Base-by-base conservation (phyloP, 1,140 invertebrate genomes). In the Littorina saxatilis region DNA sequence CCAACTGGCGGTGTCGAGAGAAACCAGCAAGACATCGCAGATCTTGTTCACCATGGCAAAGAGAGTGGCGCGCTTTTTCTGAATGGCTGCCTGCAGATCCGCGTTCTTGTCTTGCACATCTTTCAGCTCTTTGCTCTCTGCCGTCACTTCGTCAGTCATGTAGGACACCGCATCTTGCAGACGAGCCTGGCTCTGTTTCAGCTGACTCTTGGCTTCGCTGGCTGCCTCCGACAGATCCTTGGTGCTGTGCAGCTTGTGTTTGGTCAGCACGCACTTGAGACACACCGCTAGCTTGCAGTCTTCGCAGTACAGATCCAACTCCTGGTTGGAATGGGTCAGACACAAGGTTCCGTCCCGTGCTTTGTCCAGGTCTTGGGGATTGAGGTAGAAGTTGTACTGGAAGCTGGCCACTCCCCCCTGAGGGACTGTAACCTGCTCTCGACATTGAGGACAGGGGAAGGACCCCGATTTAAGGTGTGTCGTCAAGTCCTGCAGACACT, bases 311-410 rank as follows among this genome's bases (percentile, higher is more conserved):
- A 72, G 35, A 37, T 72, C 68, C 35, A 72, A 37, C 9, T 40
- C 68, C 13, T 72, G 13, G 15, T 27, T 17, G 7, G 61, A 32
- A 17, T 63, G 61, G 27, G 7, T 63, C 61, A 63, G 61, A 35
- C 61, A 63, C 5, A 3, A 32, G 2, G 29, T 29, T 9, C n/a
- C 27, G 7, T 32, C 61, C 3, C 61, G 61, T 17, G 61, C 61
- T 9, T 13, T 35, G 29, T 32, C 61, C 61, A 63, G 61, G 27
- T 63, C 61, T 11, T 63, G 27, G 5, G 61, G 1, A 0, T 32
- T 27, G 5, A 63, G n/a, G 61, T 63, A 63, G 61, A 63, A 63
- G 29, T 63, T 63, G 61, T 9, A 32, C 61, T 63, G 61, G 23
- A 63, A 63, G 27, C 27, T 11, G 7, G n/a, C 11, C 61, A 63